These are phyloP conservation scores for Pogonocichla stellata DNA, from an alignment of 2,113 vertebrate genomes.

Conservation along the genomic window DNA sequence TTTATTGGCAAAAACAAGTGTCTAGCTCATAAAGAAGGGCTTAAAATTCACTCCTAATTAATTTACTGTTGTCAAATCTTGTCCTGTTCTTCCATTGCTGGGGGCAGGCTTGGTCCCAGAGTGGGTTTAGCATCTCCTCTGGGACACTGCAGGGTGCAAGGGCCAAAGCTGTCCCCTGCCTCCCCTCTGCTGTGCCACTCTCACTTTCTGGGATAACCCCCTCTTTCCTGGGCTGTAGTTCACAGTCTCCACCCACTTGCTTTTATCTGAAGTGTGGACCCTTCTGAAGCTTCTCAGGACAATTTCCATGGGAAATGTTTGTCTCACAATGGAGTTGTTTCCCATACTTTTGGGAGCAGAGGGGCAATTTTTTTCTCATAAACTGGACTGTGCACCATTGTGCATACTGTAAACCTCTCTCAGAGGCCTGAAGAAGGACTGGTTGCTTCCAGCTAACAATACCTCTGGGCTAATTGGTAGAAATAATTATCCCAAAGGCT, in stretches of 20 bases:
- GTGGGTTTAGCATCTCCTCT: not conserved
- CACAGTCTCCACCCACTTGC: not conserved
- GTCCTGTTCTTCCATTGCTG: not conserved
- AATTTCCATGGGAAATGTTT: constrained; percentile 52
- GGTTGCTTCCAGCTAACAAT: constrained; percentile 50
- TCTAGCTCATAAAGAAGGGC: not conserved
- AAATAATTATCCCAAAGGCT: constrained; percentile 62
- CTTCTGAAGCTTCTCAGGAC: constrained; percentile 1
- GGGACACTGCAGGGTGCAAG: not conserved
- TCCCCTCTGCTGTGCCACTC: not conserved
- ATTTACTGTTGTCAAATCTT: not conserved
- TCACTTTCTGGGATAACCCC: not conserved
- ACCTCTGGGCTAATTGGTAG: constrained; percentile 63
- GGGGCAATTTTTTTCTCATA: constrained; percentile 56
- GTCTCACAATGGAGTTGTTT: not conserved
- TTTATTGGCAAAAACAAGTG: not conserved
- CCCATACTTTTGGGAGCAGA: constrained; percentile 41
- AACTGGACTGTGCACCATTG: constrained; percentile 45
- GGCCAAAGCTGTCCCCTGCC: not conserved
- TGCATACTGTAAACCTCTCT: constrained; percentile 56
- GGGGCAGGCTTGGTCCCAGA: not conserved
- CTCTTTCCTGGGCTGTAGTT: not conserved
- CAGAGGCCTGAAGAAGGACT: constrained; percentile 47
- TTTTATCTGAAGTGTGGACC: not conserved
- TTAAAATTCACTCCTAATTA: not conserved